Evolutionary conservation across 1,140 invertebrate species (phyloP), one percentile per base, ranked within the genome.

Genomic region (Globodera rostochiensis): DNA sequence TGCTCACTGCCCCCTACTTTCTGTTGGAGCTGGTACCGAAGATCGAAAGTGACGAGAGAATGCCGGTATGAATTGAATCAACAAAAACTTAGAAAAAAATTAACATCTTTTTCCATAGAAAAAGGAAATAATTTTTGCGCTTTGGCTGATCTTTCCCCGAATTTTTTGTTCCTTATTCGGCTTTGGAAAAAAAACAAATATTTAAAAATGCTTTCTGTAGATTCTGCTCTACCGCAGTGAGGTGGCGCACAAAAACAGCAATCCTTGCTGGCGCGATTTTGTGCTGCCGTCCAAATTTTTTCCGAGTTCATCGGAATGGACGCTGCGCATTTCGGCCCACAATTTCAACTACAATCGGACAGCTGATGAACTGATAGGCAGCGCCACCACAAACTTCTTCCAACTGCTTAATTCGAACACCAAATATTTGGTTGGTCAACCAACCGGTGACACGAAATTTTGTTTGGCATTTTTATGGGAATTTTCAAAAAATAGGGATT

Each of bases 141-240:
- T 21, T 66, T 66, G 13, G 13, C 73, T 15, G 21, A 13, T 70
- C 3, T 70, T 73, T n/a, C 3, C 3, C 21, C 3, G 2, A 46
- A 13, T 70, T 73, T 21, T 73, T 21, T 15, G 1, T 70, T n/a
- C 3, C 66, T 73, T 87, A 73, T 84, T 80, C 80, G 21, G 9
- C 6, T 36, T 36, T 36, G 36, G 36, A 36, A 36, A 36, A 36
- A 36, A 36, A 36, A 36, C 36, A 36, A 36, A 36, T 36, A 36
- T 36, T 36, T 25, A 25, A 36, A 36, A 36, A 36, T 36, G 36
- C 60, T 70, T n/a, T 47, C 7, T 86, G 36, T 49, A 88, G 85
- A 84, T 85, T 82, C 46, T 86, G 15, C 79, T 86, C 13, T 86
- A 86, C 50, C 67, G 85, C 53, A 86, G 85, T 67, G 85, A 86